Evolutionary conservation across 92 coral and sea anemone species (phyloP).

Genomic region (Micromussa lordhowensis): DNA sequence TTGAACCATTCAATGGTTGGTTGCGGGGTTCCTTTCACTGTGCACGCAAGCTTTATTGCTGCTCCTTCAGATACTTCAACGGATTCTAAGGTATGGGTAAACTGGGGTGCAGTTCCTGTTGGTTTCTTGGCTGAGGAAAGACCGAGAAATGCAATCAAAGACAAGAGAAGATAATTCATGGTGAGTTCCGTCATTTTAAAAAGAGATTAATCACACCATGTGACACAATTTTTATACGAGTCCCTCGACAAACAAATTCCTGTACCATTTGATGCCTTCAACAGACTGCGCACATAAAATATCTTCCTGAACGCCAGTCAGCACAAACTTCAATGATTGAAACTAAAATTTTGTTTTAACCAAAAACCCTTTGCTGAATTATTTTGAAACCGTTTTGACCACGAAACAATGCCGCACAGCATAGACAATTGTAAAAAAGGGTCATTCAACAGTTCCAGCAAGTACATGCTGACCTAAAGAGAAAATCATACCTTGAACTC

Average conservation of each 20-base stretch:
- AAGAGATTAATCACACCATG: background rate
- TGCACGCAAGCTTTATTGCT: conserved; percentile 64
- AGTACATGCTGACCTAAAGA: background rate
- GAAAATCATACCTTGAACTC: conserved; percentile 77
- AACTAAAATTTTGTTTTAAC: background rate
- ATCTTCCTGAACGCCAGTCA: background rate
- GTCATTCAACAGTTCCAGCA: background rate
- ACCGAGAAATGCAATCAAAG: background rate
- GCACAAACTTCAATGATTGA: background rate
- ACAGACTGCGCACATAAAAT: background rate
- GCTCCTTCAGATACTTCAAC: conserved; percentile 78
- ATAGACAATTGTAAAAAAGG: no score
- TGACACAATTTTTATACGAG: background rate
- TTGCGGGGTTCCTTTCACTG: conserved; percentile 72
- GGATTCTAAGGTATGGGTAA: conserved; percentile 57
- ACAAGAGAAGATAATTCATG: background rate
- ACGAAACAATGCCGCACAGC: no score
- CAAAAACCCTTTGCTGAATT: background rate
- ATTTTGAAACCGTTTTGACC: no score
- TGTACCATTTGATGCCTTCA: no score
- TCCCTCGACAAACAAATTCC: no score
- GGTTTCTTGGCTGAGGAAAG: conserved; percentile 60
- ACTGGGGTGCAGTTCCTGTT: conserved; percentile 64
- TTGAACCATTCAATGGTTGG: conserved; percentile 84
- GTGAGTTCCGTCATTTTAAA: background rate